Conservation (phyloP, 2,113 vertebrate genomes). For the Panurus biarmicus region DNA sequence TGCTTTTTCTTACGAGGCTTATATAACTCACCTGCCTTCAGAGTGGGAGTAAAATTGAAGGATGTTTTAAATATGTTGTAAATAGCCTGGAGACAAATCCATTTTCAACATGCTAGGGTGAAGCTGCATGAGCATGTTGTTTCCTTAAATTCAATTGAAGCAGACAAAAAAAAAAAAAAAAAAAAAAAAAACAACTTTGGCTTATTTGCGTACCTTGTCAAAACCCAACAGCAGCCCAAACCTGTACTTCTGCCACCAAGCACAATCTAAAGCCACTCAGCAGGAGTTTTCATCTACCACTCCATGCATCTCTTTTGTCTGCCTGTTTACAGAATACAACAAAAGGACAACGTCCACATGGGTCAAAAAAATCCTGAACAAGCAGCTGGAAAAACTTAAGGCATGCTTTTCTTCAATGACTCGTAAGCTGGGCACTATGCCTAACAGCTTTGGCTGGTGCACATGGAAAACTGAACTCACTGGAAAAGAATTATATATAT, state of each 20-base stretch:
- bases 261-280: neutral
- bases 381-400: neutral
- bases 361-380: neutral
- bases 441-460: neutral
- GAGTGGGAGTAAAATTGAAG: neutral
- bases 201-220: neutral
- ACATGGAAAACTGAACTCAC: neutral
- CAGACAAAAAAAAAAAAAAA: neutral
- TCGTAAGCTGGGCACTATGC: neutral
- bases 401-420: neutral
- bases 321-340: neutral
- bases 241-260: neutral
- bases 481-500: neutral
- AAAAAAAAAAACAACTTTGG: neutral
- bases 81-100: neutral
- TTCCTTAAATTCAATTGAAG: neutral
- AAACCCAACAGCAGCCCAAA: neutral
- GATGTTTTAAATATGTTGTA: neutral
- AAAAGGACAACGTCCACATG: neutral
- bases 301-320: neutral
- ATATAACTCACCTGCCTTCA: neutral
- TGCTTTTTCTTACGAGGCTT: neutral
- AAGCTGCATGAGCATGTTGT: neutral
- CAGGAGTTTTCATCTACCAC: neutral
- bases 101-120: neutral